Evolutionary conservation across 2,888 invertebrate species (phyloP), one percentile per base, ranked within the genome.

Genomic region (Shargacucullia verbasci): DNA sequence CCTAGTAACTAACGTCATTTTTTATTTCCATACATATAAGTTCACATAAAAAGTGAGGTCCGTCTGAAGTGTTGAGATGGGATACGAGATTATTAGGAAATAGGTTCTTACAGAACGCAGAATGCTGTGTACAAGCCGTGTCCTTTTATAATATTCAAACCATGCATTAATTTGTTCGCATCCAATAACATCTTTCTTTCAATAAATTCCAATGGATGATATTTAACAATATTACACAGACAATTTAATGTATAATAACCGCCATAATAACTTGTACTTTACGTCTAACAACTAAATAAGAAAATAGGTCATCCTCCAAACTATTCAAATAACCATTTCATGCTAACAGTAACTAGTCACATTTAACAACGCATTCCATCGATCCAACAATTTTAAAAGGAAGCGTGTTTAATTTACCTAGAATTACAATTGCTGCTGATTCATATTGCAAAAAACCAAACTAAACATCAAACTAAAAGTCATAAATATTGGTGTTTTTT

Each of bases 41-140:
- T 56, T 58, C 10, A 20, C 20, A 59, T 59, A 73, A 76, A 81
- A 82, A 82, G 82, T 83, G 83, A 82, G 83, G 83, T 81, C 81
- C 67, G 53, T 77, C 44, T 38, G 54, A 68, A 50, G 67, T 61
- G 70, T 61, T 64, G 66, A 75, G 62, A 72, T 72, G 73, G 66
- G 63, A 48, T 53, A 60, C 71, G 64, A 69, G 66, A 63, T 65
- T 72, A 55, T 61, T 49, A 63, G 31, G 14, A 60, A 57, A 52
- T 43, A 60, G 47, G 47, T 62, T 60, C 57, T n/a, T n/a, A 63
- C 62, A 60, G 45, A 46, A 57, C 48, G 45, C 27, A 34, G 35
- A 52, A 20, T 20, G 66, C 12, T 57, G 62, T 57, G 58, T 52
- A 58, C 64, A 73, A 64, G 52, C 49, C 11, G 45, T 46, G 46